Conservation (phyloP, 2,888 invertebrate species). For the Erebia aethiops region DNA sequence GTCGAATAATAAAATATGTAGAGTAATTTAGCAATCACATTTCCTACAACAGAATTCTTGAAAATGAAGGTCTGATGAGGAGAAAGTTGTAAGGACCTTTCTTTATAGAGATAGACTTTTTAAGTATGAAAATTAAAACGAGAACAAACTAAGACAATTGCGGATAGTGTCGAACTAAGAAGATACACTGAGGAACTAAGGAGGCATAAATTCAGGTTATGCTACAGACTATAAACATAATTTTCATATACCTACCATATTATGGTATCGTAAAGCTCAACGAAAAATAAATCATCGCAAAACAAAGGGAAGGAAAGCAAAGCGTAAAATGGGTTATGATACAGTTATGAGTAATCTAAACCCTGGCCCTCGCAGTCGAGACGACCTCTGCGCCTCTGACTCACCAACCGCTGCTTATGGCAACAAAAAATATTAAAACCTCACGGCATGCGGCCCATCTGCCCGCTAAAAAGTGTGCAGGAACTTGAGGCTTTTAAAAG, state of each 20-base stretch:
- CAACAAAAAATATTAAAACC: conserved; percentile 38
- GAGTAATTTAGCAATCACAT: background rate
- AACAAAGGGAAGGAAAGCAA: conserved; percentile 36
- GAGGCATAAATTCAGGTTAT: no score
- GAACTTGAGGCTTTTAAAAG: conserved; percentile 11
- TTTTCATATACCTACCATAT: background rate
- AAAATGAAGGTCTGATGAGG: no score
- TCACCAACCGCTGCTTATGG: conserved; percentile 39
- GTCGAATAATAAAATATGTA: background rate
- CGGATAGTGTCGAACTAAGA: background rate
- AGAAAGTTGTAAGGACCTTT: background rate
- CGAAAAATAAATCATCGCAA: conserved; percentile 14
- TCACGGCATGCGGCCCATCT: conserved; percentile 26
- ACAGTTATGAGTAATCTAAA: conserved; percentile 53
- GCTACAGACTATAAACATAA: background rate
- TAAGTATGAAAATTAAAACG: no score
- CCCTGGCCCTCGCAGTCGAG: conserved; percentile 44
- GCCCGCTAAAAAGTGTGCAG: conserved; percentile 14
- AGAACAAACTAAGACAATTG: no score
- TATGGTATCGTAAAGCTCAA: background rate
- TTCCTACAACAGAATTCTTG: no score
- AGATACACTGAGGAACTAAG: no score
- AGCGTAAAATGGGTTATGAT: conserved; percentile 34
- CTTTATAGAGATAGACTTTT: no score
- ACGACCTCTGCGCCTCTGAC: conserved; percentile 42